Conservation (phyloP, 2,113 vertebrate species). For the Mus spicilegus region DNA sequence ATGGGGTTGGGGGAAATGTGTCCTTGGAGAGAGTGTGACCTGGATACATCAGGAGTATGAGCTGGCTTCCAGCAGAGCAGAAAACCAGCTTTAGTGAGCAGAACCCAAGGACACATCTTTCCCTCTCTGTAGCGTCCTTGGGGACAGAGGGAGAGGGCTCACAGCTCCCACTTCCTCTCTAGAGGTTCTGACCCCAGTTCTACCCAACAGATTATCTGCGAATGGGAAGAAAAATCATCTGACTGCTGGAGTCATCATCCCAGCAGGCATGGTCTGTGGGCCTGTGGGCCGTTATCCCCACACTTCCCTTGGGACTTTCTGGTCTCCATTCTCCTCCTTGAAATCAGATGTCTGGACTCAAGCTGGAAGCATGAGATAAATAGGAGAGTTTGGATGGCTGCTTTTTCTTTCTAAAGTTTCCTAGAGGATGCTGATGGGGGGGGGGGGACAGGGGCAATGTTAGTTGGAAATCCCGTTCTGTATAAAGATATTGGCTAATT, state of each 20-base stretch:
- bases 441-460: not conserved
- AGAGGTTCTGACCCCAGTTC: not conserved
- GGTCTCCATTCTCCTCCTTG: not conserved
- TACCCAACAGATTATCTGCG: not conserved
- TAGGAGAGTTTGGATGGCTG: not conserved
- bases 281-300: not conserved
- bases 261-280: not conserved
- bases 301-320: not conserved
- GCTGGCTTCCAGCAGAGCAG: not conserved
- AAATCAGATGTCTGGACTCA: not conserved
- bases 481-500: not conserved
- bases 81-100: not conserved
- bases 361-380: not conserved
- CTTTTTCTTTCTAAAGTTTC: not conserved
- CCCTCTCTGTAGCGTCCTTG: not conserved
- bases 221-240: not conserved
- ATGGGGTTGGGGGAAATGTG: not conserved
- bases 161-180: not conserved
- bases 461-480: not conserved
- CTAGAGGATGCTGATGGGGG: conserved; percentile 8
- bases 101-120: not conserved
- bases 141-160: not conserved
- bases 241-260: not conserved
- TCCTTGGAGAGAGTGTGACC: not conserved
- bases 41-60: not conserved